A percentile compares a stretch with the other conserved stretches of the same genome.
These are phyloP conservation scores for Carposina sasakii DNA, from an alignment of 1,140 invertebrate species.

Conservation along the genomic window DNA sequence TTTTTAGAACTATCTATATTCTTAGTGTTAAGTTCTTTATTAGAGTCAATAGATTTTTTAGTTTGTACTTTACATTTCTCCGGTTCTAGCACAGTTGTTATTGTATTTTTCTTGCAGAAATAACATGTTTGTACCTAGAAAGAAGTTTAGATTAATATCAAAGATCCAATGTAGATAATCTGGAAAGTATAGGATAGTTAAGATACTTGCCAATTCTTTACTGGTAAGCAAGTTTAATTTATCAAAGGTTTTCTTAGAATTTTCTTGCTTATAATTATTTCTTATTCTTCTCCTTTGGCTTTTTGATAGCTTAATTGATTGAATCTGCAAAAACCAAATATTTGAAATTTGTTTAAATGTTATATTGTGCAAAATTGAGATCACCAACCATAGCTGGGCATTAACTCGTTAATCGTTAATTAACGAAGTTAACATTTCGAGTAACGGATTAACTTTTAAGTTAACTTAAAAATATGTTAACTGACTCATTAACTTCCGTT, in stretches of 20 bases:
- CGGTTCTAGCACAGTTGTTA: conserved; percentile 27
- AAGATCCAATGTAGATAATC: not conserved
- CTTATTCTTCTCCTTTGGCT: conserved; percentile 45
- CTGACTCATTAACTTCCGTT: conserved; percentile 1
- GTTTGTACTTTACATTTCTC: conserved; percentile 11
- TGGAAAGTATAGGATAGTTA: not conserved
- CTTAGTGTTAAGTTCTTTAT: conserved; percentile 9
- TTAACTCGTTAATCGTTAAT: no score
- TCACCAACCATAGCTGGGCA: no score
- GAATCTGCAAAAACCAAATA: conserved; percentile 31
- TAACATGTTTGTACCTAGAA: conserved; percentile 49
- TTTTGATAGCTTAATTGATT: conserved; percentile 38
- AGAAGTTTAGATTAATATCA: conserved; percentile 11
- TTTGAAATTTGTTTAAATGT: conserved; percentile 1
- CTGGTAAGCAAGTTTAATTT: conserved; percentile 32
- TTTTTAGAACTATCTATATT: no score
- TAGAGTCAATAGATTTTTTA: not conserved
- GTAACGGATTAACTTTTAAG: no score
- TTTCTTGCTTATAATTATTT: no score
- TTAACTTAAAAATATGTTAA: conserved; percentile 2
- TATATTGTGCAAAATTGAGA: not conserved
- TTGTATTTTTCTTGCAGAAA: conserved; percentile 45
- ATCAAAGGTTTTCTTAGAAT: no score
- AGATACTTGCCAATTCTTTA: conserved; percentile 48
- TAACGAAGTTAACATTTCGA: no score